These are phyloP conservation scores for Enteromius paludinosus DNA, from an alignment of 2,797 vertebrate genomes.

Conservation along the genomic window DNA sequence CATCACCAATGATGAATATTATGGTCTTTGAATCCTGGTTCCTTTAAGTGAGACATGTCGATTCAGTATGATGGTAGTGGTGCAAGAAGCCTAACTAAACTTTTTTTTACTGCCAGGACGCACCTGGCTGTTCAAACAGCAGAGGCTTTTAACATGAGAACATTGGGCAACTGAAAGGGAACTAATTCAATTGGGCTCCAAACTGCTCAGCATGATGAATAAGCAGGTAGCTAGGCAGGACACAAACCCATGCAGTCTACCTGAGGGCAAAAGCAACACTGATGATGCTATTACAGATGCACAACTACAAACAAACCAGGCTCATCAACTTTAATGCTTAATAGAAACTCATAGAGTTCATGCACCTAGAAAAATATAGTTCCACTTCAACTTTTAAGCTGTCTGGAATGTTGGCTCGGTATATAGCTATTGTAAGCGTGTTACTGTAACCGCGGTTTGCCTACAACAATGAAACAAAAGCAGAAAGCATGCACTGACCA, in stretches of 20 bases:
- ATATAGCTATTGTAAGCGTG: not conserved
- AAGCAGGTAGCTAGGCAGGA: slow-evolving; percentile 53
- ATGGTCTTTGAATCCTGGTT: slow-evolving; percentile 17
- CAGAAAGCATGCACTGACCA: slow-evolving; percentile 13
- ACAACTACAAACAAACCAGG: not conserved
- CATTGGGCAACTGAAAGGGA: slow-evolving; percentile 52
- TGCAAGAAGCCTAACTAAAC: slow-evolving; percentile 34
- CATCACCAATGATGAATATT: slow-evolving; percentile 27
- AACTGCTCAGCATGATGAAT: slow-evolving; percentile 49
- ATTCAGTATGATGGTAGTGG: slow-evolving; percentile 30
- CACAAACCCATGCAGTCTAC: slow-evolving; percentile 21
- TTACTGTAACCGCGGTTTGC: not conserved
- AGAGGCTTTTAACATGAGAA: slow-evolving; percentile 57
- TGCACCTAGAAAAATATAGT: not conserved
- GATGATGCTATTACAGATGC: slow-evolving; percentile 9
- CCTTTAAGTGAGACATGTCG: slow-evolving; percentile 45
- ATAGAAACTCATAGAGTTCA: not conserved
- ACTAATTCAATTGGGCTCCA: slow-evolving; percentile 55
- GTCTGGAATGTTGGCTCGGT: not conserved
- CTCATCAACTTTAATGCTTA: not conserved
- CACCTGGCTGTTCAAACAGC: slow-evolving; percentile 52
- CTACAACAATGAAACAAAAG: not conserved
- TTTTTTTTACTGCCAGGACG: slow-evolving; percentile 35
- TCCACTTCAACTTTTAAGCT: slow-evolving; percentile 1
- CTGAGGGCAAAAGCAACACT: not conserved